Conservation (phyloP, 1,140 invertebrate species). For the Penaeus japonicus region DNA sequence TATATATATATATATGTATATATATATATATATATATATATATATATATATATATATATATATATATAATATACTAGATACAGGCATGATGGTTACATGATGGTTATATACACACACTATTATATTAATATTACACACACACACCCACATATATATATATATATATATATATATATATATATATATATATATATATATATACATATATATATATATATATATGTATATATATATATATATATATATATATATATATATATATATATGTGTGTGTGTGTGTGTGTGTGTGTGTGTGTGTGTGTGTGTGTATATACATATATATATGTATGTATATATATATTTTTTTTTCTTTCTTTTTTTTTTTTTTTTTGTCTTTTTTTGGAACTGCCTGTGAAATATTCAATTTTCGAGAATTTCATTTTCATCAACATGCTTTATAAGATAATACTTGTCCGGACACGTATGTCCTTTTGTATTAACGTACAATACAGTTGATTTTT, state of each 20-base stretch:
- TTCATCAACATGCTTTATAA: too few relatives aligned
- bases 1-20: neutral
- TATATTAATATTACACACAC: too few relatives aligned
- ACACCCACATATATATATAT: neutral
- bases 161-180: neutral
- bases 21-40: neutral
- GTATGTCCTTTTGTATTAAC: too few relatives aligned
- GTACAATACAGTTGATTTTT: too few relatives aligned
- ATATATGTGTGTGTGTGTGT: neutral
- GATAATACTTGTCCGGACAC: too few relatives aligned
- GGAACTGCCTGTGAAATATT: too few relatives aligned
- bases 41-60: neutral
- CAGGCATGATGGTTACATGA: too few relatives aligned
- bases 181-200: neutral
- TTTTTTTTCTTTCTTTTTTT: neutral
- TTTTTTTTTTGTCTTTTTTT: neutral
- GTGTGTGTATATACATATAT: neutral
- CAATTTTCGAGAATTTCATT: too few relatives aligned
- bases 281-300: neutral
- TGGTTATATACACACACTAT: too few relatives aligned
- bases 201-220: conserved; percentile 3
- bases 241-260: neutral
- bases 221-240: conserved; percentile 7
- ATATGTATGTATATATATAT: neutral
- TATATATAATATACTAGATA: too few relatives aligned